Conservation (phyloP, 2,797 vertebrate species). For the Sarcoramphus papa region DNA sequence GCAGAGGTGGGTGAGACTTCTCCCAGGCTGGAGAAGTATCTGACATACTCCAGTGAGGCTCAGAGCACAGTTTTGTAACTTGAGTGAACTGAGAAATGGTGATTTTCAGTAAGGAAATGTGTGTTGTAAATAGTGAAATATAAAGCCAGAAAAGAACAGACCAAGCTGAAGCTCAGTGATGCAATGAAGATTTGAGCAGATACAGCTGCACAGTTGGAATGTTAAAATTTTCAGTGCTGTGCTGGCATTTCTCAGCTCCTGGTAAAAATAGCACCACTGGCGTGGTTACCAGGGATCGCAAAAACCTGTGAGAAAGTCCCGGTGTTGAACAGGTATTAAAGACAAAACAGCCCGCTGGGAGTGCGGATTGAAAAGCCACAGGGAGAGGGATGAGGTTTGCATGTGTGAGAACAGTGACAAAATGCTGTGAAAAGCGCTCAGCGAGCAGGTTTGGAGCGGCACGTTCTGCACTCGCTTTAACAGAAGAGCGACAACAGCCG, state of each 20-base stretch:
- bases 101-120: neutral
- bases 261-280: neutral
- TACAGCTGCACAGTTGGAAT: slow-evolving; percentile 9
- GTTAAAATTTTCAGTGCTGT: neutral
- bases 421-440: neutral
- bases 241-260: slow-evolving; percentile 15
- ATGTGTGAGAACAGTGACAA: neutral
- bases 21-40: neutral
- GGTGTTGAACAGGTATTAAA: neutral
- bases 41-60: accelerated
- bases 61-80: neutral
- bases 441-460: neutral
- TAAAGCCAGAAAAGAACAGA: neutral
- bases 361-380: neutral
- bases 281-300: neutral
- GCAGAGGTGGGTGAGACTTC: neutral
- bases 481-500: accelerated
- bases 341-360: neutral
- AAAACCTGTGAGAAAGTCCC: neutral
- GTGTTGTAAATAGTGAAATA: neutral
- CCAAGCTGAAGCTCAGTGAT: neutral
- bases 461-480: accelerated
- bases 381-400: neutral
- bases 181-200: neutral
- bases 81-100: neutral